A percentile compares a stretch with the other conserved stretches of the same genome.
Conservation (phyloP, 2,888 invertebrate genomes). For the Macaria liturata region DNA sequence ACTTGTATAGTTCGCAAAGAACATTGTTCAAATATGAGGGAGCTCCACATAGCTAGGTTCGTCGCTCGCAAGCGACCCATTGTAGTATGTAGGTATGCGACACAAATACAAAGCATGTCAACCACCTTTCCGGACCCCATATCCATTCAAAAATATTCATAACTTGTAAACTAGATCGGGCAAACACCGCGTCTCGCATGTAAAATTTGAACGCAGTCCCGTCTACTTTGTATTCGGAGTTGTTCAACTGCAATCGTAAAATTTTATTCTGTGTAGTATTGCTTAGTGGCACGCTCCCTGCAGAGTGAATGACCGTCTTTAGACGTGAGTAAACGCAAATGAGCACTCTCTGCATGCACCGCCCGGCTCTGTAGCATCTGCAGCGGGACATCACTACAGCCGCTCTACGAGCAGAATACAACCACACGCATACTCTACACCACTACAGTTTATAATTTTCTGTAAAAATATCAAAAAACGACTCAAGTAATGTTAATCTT, state of each 20-base stretch:
- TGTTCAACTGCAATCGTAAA: conserved; percentile 34
- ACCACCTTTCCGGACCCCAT: conserved; percentile 9
- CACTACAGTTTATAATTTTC: too few relatives aligned
- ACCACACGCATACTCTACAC: too few relatives aligned
- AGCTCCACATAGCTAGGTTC: background rate
- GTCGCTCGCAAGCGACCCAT: background rate
- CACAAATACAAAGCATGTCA: conserved; percentile 9
- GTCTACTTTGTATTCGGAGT: conserved; percentile 28
- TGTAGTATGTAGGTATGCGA: conserved; percentile 4
- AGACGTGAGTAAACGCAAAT: conserved; percentile 45
- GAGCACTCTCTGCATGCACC: conserved; percentile 37
- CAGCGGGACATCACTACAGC: background rate
- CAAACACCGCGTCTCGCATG: conserved; percentile 22
- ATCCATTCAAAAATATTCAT: conserved; percentile 35
- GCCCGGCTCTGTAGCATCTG: conserved; percentile 28
- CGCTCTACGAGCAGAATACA: too few relatives aligned
- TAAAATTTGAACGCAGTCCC: conserved; percentile 27
- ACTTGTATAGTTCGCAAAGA: background rate
- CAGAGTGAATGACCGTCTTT: conserved; percentile 50
- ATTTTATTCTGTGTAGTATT: conserved; percentile 32
- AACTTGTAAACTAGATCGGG: conserved; percentile 23
- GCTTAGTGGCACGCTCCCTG: conserved; percentile 28
- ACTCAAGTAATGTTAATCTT: background rate
- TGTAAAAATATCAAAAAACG: background rate
- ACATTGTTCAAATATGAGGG: conserved; percentile 4